phyloP scores from a whole-genome alignment of 1,140 invertebrate genomes.

The Bacillus rossius region DNA sequence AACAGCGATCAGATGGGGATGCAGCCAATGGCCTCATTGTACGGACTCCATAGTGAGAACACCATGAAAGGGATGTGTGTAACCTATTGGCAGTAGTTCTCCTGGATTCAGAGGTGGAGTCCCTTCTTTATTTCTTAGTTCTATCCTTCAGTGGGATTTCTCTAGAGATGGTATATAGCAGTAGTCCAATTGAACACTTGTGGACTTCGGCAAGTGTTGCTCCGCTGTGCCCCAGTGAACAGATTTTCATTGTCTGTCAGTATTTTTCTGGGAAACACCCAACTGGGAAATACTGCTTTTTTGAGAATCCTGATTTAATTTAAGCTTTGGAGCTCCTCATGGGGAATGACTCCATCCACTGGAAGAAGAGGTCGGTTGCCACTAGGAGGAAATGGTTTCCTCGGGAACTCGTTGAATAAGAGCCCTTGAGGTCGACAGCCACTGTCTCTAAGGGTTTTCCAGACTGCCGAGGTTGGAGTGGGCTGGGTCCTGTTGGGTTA shows the following conservation, averaged over 20 bases:
- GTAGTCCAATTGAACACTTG: slow-evolving; percentile 21
- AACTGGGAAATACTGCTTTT: slow-evolving; percentile 27
- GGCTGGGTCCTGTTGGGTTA: slow-evolving; percentile 4
- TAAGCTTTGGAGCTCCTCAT: slow-evolving; percentile 13
- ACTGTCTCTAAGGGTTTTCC: slow-evolving; percentile 17
- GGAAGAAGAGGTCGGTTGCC: slow-evolving; percentile 23
- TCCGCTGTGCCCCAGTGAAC: slow-evolving; percentile 18
- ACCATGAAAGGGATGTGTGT: slow-evolving; percentile 19
- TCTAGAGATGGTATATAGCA: slow-evolving; percentile 27
- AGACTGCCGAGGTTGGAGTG: slow-evolving; percentile 1
- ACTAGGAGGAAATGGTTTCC: slow-evolving; percentile 19
- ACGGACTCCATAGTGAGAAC: slow-evolving; percentile 14
- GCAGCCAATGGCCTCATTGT: slow-evolving; percentile 20
- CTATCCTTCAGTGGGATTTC: slow-evolving; percentile 27
- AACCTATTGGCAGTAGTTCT: neutral
- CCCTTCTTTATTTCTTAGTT: slow-evolving; percentile 30
- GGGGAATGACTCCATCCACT: no score
- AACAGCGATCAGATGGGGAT: slow-evolving; percentile 15
- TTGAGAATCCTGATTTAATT: slow-evolving; percentile 18
- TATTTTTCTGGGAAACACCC: slow-evolving; percentile 23
- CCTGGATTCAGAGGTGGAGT: slow-evolving; percentile 10
- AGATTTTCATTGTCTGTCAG: slow-evolving; percentile 29
- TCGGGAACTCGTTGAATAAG: slow-evolving; percentile 15
- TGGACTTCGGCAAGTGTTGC: slow-evolving; percentile 8
- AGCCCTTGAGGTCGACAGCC: slow-evolving; percentile 22